Conservation (phyloP, 2,888 invertebrate genomes). For the Cyclophora punctaria region DNA sequence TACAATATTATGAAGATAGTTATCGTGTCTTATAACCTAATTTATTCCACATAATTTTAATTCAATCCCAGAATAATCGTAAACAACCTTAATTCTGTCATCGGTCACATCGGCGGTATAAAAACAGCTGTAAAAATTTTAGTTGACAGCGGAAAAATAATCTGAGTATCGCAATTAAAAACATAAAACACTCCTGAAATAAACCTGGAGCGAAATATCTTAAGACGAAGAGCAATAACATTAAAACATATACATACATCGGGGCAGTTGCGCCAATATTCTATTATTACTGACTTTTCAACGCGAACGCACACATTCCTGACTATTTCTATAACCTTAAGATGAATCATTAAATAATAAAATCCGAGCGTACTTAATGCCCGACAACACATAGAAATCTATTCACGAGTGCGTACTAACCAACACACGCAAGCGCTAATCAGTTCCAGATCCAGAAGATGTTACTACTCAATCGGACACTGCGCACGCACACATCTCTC, state of each 20-base stretch:
- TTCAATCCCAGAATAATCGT: conserved; percentile 51
- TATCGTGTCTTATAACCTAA: conserved; percentile 45
- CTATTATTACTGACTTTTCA: conserved; percentile 74
- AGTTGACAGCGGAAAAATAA: conserved; percentile 61
- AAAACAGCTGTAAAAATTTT: conserved; percentile 66
- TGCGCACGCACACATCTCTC: conserved; percentile 33
- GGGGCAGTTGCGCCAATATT: conserved; percentile 72
- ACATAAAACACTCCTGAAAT: conserved; percentile 65
- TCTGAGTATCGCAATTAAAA: conserved; percentile 66
- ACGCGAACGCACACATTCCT: conserved; percentile 66
- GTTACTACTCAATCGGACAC: conserved; percentile 53
- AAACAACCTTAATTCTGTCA: conserved; percentile 71
- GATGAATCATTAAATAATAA: conserved; percentile 76
- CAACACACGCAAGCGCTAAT: conserved; percentile 62
- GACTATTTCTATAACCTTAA: conserved; percentile 74
- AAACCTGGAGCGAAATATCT: conserved; percentile 61
- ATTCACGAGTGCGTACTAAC: conserved; percentile 58
- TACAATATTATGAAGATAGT: conserved; percentile 44
- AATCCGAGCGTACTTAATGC: conserved; percentile 74
- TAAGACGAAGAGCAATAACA: conserved; percentile 62
- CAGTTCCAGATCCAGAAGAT: conserved; percentile 64
- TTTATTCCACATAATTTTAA: conserved; percentile 58
- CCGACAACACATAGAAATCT: conserved; percentile 58
- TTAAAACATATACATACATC: conserved; percentile 67
- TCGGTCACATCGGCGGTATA: conserved; percentile 55